These are phyloP conservation scores for Mustela nigripes DNA, from an alignment of 2,113 vertebrate genomes.

Conservation along the genomic window DNA sequence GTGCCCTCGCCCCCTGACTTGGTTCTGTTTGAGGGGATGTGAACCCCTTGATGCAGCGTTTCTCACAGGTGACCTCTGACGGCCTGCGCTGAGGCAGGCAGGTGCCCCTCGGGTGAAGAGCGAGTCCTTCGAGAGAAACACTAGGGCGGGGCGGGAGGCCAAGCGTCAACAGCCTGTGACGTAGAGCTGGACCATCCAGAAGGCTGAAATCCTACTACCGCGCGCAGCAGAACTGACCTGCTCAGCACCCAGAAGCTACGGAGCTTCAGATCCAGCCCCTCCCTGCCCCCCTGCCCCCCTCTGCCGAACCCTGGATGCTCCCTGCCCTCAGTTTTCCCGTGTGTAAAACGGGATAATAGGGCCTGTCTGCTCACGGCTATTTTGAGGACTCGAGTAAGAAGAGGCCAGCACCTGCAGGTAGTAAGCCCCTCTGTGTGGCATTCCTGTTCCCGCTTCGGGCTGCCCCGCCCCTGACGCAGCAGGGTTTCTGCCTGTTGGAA, in stretches of 20 bases:
- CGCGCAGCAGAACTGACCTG: neutral
- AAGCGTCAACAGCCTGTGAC: no score
- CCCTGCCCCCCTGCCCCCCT: no score
- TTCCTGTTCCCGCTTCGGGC: neutral
- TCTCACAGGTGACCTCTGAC: neutral
- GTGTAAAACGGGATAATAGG: neutral
- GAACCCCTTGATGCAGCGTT: neutral
- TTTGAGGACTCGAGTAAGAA: neutral
- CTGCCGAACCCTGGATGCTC: fast-evolving
- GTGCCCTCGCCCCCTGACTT: no score
- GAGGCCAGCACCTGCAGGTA: neutral
- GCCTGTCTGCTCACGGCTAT: neutral
- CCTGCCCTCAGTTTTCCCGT: neutral
- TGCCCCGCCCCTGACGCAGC: neutral
- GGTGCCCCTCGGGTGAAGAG: neutral
- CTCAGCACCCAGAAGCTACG: neutral
- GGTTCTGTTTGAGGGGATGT: no score
- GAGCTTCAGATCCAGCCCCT: neutral
- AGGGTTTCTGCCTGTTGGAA: neutral
- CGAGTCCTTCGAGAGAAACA: neutral
- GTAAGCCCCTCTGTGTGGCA: neutral
- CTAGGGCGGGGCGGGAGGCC: neutral
- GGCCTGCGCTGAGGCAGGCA: neutral
- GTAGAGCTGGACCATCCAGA: neutral
- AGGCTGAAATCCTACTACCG: fast-evolving